Conservation (phyloP, 2,797 vertebrate genomes). For the Carduelis carduelis region DNA sequence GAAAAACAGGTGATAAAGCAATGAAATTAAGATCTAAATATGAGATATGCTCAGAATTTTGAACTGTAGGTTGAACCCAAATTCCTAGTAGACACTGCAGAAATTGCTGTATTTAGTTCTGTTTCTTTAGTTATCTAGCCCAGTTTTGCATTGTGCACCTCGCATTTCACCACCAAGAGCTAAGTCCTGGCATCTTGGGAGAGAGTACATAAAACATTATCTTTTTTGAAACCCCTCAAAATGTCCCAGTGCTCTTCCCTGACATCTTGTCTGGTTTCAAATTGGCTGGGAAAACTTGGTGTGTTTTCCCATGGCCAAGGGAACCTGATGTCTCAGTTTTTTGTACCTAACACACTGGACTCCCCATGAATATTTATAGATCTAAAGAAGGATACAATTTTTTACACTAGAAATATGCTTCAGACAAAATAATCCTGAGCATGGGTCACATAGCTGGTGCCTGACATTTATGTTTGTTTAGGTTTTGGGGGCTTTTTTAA, state of each 20-base stretch:
- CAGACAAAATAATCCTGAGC: background rate
- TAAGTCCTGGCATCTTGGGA: background rate
- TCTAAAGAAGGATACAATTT: background rate
- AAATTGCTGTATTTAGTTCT: background rate
- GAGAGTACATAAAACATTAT: background rate
- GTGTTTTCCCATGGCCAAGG: background rate
- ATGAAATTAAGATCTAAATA: background rate
- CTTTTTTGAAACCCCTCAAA: background rate
- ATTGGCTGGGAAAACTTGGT: background rate
- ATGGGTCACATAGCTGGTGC: background rate
- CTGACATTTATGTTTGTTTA: background rate
- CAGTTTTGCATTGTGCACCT: background rate
- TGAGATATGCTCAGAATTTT: background rate
- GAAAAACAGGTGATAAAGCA: background rate
- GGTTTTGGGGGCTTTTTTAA: background rate
- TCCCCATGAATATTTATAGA: background rate
- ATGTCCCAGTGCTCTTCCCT: background rate
- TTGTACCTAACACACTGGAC: background rate
- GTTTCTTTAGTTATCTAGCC: background rate
- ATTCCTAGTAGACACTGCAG: background rate
- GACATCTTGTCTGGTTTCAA: background rate
- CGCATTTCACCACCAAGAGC: background rate
- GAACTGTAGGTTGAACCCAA: background rate
- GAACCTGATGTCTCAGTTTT: background rate
- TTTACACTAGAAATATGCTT: background rate